Percentiles rank a stretch among this genome's conserved stretches.
Evolutionary conservation across 1,140 invertebrate genomes (phyloP).

Genomic region (Drosophila trapezifrons): DNA sequence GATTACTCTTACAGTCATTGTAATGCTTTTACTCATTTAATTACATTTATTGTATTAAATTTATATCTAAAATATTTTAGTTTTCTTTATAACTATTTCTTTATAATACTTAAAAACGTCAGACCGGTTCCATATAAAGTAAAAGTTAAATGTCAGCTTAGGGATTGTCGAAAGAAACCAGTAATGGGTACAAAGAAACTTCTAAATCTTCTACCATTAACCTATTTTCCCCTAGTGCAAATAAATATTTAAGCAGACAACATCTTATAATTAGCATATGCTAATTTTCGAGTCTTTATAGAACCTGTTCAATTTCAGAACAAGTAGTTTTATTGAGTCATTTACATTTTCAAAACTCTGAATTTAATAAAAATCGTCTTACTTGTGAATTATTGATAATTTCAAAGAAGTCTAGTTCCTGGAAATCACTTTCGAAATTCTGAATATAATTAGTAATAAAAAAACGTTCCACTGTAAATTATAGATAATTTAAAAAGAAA

Average conservation of each 20-base stretch:
- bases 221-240: neutral
- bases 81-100: no score
- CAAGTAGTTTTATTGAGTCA: neutral
- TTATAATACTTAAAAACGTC: no score
- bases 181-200: neutral
- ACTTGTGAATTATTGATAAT: neutral
- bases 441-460: neutral
- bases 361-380: neutral
- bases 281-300: neutral
- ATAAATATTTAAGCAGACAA: neutral
- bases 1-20: no score
- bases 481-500: neutral
- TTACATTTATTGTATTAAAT: no score
- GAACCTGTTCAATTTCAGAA: neutral
- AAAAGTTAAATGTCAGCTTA: neutral
- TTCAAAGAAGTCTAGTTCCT: neutral
- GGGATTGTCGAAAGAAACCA: neutral
- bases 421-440: neutral
- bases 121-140: no score
- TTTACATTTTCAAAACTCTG: neutral
- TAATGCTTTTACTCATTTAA: no score
- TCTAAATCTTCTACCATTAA: neutral
- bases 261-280: neutral
- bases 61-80: no score
- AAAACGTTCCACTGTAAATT: neutral